phyloP scores from a whole-genome alignment of 2,888 invertebrate genomes.

The Stomorhina lunata region DNA sequence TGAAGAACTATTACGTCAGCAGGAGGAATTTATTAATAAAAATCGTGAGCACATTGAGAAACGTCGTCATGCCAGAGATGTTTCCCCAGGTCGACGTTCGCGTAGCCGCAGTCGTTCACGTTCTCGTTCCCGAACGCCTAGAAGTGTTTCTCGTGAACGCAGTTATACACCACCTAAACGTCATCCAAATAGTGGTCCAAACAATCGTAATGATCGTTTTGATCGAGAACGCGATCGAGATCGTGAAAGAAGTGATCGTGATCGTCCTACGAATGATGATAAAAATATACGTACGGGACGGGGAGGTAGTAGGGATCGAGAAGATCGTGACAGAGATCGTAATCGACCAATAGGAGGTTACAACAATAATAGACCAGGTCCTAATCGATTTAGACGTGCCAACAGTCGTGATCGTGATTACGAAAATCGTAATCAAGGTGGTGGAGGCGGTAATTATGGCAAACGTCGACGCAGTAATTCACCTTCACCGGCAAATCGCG shows the following conservation, averaged over 20 bases:
- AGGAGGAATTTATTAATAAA: conserved; percentile 80
- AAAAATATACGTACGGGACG: conserved; percentile 59
- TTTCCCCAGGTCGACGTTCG: conserved; percentile 70
- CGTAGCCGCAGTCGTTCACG: conserved; percentile 73
- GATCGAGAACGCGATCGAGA: conserved; percentile 71
- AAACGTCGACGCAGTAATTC: conserved; percentile 78
- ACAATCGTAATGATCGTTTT: conserved; percentile 63
- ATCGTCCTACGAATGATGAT: conserved; percentile 70
- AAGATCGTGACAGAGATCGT: conserved; percentile 73
- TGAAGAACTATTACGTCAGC: conserved; percentile 78
- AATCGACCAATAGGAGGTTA: conserved; percentile 67
- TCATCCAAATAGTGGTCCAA: conserved; percentile 63
- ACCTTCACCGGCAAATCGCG: conserved; percentile 66
- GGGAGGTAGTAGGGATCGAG: conserved; percentile 72
- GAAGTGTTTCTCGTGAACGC: conserved; percentile 78
- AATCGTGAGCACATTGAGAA: conserved; percentile 80
- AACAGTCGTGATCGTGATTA: conserved; percentile 75
- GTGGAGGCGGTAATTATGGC: conserved; percentile 66
- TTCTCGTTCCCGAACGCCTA: conserved; percentile 62
- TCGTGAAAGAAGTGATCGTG: conserved; percentile 71
- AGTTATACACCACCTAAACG: conserved; percentile 78
- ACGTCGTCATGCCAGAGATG: conserved; percentile 77
- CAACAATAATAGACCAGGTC: conserved; percentile 67
- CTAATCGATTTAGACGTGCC: conserved; percentile 73
- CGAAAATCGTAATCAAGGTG: conserved; percentile 71